Evolutionary conservation across 2,113 vertebrate genomes (phyloP).

Genomic region (Hippopotamus amphibius): DNA sequence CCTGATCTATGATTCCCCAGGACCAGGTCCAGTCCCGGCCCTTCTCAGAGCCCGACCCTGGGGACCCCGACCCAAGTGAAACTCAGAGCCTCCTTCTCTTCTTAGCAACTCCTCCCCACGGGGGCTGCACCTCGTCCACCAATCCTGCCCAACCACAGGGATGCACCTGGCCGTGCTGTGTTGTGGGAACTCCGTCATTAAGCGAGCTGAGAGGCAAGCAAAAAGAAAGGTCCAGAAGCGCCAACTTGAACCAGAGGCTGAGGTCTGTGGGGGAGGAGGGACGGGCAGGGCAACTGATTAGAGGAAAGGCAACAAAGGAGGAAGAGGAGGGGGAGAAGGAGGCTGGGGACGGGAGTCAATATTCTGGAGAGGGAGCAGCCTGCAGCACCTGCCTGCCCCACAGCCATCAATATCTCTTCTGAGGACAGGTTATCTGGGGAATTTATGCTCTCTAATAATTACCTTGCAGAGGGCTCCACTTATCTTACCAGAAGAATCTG

Average conservation of each 20-base stretch:
- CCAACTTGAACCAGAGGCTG: background rate
- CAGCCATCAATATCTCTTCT: constrained; percentile 85
- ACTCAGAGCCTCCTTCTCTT: background rate
- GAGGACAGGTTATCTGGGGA: constrained; percentile 87
- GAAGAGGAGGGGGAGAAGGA: constrained; percentile 50
- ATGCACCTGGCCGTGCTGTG: fast-evolving
- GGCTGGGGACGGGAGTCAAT: constrained; percentile 60
- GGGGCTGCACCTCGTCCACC: background rate
- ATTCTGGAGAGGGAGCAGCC: constrained; percentile 69
- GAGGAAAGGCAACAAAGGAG: constrained; percentile 48
- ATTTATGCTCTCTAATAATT: constrained; percentile 90
- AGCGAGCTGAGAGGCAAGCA: background rate
- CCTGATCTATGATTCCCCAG: background rate
- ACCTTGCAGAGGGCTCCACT: constrained; percentile 86
- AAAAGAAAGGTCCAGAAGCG: constrained; percentile 9
- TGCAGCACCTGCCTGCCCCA: constrained; percentile 80
- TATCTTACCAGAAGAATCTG: constrained; percentile 87
- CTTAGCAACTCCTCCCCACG: background rate
- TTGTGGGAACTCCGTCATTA: background rate
- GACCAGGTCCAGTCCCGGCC: background rate
- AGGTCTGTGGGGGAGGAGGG: background rate
- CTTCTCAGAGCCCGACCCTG: background rate
- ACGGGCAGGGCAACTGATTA: background rate
- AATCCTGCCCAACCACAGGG: background rate
- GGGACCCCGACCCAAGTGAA: background rate